These are phyloP conservation scores for Laterallus jamaicensis DNA, from an alignment of 2,113 vertebrate species.

Conservation along the genomic window DNA sequence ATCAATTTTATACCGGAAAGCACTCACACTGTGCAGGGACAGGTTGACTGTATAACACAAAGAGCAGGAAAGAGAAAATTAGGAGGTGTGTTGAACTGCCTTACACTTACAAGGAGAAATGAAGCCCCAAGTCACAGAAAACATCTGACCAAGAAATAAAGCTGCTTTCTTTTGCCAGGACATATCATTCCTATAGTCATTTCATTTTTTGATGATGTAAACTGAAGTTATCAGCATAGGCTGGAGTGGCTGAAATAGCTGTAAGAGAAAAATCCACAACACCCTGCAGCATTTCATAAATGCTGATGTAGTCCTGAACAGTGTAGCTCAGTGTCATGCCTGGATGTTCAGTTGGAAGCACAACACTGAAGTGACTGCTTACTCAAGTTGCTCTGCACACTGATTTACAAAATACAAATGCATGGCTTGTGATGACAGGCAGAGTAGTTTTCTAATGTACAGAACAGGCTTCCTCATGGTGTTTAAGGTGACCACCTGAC, in stretches of 20 bases:
- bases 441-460: not conserved
- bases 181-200: not conserved
- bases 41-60: not conserved
- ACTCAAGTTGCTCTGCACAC: not conserved
- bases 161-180: not conserved
- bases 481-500: not conserved
- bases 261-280: not conserved
- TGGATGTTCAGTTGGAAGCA: not conserved
- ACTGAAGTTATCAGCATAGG: not conserved
- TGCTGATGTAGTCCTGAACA: not conserved
- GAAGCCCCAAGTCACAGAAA: not conserved
- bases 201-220: not conserved
- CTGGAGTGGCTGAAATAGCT: not conserved
- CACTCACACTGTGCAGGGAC: not conserved
- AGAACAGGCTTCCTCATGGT: not conserved
- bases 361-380: not conserved
- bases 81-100: not conserved
- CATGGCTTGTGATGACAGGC: not conserved
- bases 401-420: not conserved
- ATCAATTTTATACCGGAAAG: not conserved
- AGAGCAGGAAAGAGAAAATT: not conserved
- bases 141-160: not conserved
- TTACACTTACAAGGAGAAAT: not conserved
- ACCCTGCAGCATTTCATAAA: not conserved
- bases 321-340: not conserved